These are phyloP conservation scores for Parauchenoglanis ngamensis DNA, from an alignment of 2,797 vertebrate species.

Conservation along the genomic window DNA sequence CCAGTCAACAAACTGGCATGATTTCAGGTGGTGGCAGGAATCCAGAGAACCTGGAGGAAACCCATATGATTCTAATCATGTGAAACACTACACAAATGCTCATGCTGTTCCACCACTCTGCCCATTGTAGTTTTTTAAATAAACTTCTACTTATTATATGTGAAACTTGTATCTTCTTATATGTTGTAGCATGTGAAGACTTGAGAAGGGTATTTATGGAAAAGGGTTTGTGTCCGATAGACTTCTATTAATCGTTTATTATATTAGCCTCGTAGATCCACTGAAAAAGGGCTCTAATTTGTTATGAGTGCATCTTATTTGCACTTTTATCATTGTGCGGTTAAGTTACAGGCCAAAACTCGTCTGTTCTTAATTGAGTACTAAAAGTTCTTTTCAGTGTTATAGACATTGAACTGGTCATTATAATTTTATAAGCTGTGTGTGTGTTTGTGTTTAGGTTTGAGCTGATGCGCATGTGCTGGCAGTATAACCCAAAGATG, in stretches of 20 bases:
- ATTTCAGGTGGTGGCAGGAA: neutral
- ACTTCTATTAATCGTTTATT: neutral
- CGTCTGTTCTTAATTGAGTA: neutral
- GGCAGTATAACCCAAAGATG: conserved; percentile 99
- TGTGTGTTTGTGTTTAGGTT: conserved; percentile 74
- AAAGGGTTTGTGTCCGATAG: neutral
- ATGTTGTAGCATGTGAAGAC: neutral
- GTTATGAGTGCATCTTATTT: neutral
- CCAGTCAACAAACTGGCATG: neutral
- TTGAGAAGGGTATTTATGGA: neutral
- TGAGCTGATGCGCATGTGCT: conserved; percentile 97
- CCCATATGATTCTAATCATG: neutral
- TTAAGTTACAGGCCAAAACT: neutral
- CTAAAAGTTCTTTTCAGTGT: neutral
- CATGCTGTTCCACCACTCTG: neutral
- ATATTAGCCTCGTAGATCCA: neutral
- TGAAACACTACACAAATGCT: no score
- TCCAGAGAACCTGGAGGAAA: neutral
- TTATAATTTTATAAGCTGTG: neutral
- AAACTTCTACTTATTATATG: neutral
- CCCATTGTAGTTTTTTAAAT: neutral
- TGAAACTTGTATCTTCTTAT: no score
- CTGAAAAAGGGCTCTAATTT: neutral
- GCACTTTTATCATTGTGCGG: neutral
- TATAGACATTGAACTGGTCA: neutral